Evolutionary conservation across 2,888 invertebrate species (phyloP).

Genomic region (Zonitis immaculata): DNA sequence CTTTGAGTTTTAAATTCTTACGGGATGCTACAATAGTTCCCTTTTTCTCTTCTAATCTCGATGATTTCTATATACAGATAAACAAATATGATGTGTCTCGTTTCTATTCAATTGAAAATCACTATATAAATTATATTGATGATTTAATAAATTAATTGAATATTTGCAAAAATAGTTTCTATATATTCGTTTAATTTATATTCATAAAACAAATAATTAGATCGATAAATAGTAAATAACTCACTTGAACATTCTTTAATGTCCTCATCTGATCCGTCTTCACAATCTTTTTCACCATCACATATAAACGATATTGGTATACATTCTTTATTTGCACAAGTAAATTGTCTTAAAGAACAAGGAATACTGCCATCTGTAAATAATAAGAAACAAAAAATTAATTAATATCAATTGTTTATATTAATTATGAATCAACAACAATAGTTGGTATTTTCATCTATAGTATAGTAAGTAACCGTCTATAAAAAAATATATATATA

Average conservation of each 20-base stretch:
- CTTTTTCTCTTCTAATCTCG: background rate
- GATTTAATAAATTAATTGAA: too few species aligned
- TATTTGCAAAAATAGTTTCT: too few species aligned
- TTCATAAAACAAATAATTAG: conserved; percentile 13
- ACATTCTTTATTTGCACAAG: conserved; percentile 69
- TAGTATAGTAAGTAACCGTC: background rate
- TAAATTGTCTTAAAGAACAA: conserved; percentile 68
- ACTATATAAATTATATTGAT: too few species aligned
- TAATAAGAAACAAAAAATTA: conserved; percentile 11
- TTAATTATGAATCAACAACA: too few species aligned
- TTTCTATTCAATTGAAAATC: background rate
- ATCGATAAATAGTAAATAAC: conserved; percentile 27
- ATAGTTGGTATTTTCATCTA: too few species aligned
- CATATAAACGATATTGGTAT: conserved; percentile 74
- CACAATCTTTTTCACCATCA: conserved; percentile 74
- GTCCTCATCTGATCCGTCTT: conserved; percentile 77
- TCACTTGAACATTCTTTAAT: conserved; percentile 65
- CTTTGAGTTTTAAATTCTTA: background rate
- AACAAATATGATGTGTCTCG: background rate
- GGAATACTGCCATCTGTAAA: conserved; percentile 32
- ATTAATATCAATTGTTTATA: too few species aligned
- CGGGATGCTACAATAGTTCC: background rate
- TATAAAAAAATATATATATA: background rate
- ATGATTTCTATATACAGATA: background rate
- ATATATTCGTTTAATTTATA: conserved; percentile 17